Evolutionary conservation across 1,140 invertebrate species (phyloP).

Genomic region (Chironomus striatipennis): DNA sequence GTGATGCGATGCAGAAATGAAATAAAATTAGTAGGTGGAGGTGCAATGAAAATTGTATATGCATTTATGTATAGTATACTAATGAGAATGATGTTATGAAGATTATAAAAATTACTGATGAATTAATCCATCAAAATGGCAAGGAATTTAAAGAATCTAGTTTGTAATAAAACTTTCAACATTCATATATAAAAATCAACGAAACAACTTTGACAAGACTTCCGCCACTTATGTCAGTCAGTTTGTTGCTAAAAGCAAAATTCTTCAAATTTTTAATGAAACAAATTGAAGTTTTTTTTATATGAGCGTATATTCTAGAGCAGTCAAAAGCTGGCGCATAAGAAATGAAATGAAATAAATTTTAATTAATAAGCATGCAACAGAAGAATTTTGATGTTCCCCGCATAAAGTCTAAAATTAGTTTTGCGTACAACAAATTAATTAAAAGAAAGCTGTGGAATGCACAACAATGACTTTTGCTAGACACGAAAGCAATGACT

Average conservation of each 20-base stretch:
- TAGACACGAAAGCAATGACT: not conserved
- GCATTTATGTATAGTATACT: too few species aligned
- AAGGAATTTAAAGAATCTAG: not conserved
- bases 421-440: not conserved
- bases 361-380: slow-evolving; percentile 14
- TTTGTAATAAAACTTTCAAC: not conserved
- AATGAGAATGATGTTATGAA: too few species aligned
- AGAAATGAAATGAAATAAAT: not conserved
- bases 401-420: not conserved
- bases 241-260: too few species aligned
- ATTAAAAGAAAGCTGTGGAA: not conserved
- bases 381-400: not conserved
- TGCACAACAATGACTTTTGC: not conserved
- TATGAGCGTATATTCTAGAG: too few species aligned
- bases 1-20: too few species aligned
- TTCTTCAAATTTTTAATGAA: too few species aligned
- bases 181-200: not conserved
- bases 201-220: not conserved
- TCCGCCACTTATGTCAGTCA: not conserved
- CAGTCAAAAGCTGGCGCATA: not conserved
- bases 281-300: too few species aligned
- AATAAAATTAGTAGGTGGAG: too few species aligned
- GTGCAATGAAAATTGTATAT: too few species aligned
- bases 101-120: too few species aligned
- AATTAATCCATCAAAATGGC: not conserved